Evolutionary conservation across 2,888 invertebrate species (phyloP).

Genomic region (Panzeria rudis): DNA sequence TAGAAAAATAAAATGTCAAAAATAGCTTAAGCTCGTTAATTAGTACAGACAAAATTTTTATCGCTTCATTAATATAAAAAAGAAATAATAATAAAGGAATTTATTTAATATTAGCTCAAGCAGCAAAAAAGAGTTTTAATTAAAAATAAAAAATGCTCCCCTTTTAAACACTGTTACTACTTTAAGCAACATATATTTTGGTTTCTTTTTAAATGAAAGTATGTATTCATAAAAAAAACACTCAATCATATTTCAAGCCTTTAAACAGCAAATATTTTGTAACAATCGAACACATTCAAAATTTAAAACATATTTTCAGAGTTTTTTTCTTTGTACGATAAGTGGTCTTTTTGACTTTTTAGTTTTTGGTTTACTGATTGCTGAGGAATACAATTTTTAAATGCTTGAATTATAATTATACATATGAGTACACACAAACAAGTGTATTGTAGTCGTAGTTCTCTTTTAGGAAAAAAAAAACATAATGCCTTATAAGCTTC

Average conservation of each 20-base stretch:
- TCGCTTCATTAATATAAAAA: conserved; percentile 62
- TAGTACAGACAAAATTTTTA: conserved; percentile 53
- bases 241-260: conserved; percentile 72
- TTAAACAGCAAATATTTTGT: conserved; percentile 33
- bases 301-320: conserved; percentile 9
- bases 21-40: conserved; percentile 64
- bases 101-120: conserved; percentile 14
- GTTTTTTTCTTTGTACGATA: conserved; percentile 32
- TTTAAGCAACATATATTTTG: background rate
- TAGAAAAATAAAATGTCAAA: conserved; percentile 53
- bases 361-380: background rate
- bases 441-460: background rate
- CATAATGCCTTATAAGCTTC: conserved; percentile 34
- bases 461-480: background rate
- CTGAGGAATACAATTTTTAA: conserved; percentile 1
- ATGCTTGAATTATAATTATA: background rate
- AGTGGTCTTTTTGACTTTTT: conserved; percentile 28
- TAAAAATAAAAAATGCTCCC: conserved; percentile 51
- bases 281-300: conserved; percentile 35
- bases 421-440: background rate
- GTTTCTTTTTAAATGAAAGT: background rate
- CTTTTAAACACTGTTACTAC: background rate
- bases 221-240: conserved; percentile 49
- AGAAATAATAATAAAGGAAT: background rate
- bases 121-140: conserved; percentile 43